These are phyloP conservation scores for Ctenosaura bakeri DNA, from an alignment of 2,797 vertebrate species.

Conservation along the genomic window DNA sequence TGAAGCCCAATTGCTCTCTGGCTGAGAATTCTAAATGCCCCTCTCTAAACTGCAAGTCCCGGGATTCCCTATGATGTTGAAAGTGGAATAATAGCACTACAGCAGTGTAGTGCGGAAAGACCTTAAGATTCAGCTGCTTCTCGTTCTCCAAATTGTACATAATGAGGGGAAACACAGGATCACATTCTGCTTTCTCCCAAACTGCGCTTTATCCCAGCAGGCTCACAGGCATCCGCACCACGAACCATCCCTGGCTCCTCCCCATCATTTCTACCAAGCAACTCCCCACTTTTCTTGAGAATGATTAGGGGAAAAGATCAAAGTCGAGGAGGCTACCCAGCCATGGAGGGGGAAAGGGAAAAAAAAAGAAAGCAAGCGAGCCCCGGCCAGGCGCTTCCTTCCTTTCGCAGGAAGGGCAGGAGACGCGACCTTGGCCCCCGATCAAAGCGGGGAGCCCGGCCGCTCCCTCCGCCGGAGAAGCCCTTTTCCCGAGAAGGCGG, in stretches of 20 bases:
- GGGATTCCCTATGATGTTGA: too few relatives aligned
- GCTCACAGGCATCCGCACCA: background rate
- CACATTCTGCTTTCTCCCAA: background rate
- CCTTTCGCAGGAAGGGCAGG: slow-evolving; percentile 6
- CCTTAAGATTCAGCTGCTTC: background rate
- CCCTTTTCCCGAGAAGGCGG: too few relatives aligned
- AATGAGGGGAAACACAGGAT: too few relatives aligned
- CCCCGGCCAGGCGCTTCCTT: background rate
- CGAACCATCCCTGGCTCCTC: background rate
- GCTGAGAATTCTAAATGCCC: too few relatives aligned
- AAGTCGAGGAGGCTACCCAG: background rate
- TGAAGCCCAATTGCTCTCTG: too few relatives aligned
- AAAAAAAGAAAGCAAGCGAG: too few relatives aligned
- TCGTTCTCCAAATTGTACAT: background rate
- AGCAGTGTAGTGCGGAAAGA: too few relatives aligned
- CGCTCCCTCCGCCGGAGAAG: too few relatives aligned
- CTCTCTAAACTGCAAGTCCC: too few relatives aligned
- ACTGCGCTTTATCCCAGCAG: background rate
- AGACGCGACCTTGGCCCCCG: background rate
- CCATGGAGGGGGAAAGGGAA: fast-evolving
- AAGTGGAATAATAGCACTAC: too few relatives aligned
- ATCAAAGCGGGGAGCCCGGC: background rate
- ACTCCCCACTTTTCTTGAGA: too few relatives aligned
- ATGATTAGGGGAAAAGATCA: background rate
- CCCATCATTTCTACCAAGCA: background rate